A percentile compares a stretch with the other conserved stretches of the same genome.
These are phyloP conservation scores for Solea solea DNA, from an alignment of 2,113 vertebrate species.

Conservation along the genomic window DNA sequence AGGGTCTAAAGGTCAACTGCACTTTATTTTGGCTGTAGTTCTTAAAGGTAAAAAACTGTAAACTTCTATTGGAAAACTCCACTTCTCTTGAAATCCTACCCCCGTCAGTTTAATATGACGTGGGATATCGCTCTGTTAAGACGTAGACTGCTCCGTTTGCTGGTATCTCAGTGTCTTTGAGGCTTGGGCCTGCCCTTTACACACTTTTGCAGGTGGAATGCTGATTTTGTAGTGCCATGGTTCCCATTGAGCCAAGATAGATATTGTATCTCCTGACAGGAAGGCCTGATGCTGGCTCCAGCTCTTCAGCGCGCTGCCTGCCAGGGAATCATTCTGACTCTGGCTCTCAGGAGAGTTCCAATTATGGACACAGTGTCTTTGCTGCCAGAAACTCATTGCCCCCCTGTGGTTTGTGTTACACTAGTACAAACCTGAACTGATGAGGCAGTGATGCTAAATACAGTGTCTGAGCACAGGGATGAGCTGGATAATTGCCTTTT, in stretches of 20 bases:
- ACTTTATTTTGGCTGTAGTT: conserved; percentile 42
- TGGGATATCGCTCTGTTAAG: background rate
- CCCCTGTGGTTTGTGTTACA: conserved; percentile 42
- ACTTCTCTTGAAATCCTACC: background rate
- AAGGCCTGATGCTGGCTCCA: conserved; percentile 40
- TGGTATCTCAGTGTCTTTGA: background rate
- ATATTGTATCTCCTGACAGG: conserved; percentile 59
- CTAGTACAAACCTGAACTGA: conserved; percentile 35
- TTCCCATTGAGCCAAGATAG: conserved; percentile 40
- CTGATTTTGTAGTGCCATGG: conserved; percentile 24
- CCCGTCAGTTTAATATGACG: conserved; percentile 2
- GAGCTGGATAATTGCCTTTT: background rate
- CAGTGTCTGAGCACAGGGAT: background rate
- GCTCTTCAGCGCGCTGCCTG: conserved; percentile 19
- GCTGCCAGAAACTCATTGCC: conserved; percentile 56
- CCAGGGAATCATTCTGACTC: conserved; percentile 58
- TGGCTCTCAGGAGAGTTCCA: conserved; percentile 54
- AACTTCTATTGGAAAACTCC: conserved; percentile 12
- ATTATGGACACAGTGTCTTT: conserved; percentile 61
- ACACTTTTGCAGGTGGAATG: conserved; percentile 22
- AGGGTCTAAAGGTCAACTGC: conserved; percentile 47
- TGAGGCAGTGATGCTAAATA: conserved; percentile 31
- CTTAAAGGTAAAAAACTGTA: background rate
- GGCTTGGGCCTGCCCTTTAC: background rate
- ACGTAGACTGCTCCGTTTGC: background rate